phyloP scores from a whole-genome alignment of 2,797 vertebrate species.

The Aphelocoma californica region DNA sequence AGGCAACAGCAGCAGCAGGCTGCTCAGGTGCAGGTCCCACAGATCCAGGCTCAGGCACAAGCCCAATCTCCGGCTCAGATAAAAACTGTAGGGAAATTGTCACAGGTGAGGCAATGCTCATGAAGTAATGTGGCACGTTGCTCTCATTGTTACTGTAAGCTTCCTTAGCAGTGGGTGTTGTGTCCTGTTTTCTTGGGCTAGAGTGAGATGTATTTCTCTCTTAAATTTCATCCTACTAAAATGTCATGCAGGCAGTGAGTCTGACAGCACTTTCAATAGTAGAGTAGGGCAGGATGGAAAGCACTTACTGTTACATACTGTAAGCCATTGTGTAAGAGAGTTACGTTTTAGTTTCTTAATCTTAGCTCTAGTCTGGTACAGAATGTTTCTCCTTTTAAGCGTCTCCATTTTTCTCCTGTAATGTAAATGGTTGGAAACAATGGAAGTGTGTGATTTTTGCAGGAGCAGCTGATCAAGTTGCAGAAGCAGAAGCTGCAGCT shows the following conservation, averaged over 20 bases:
- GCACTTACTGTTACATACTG: neutral
- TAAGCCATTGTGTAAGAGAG: neutral
- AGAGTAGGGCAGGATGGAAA: neutral
- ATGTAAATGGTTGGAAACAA: neutral
- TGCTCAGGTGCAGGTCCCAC: constrained; percentile 84
- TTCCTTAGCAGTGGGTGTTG: neutral
- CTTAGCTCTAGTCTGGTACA: neutral
- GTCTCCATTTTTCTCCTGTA: neutral
- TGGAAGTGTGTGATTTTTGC: neutral
- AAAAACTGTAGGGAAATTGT: constrained; percentile 84
- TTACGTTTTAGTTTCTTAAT: neutral
- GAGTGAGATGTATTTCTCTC: neutral
- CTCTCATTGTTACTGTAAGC: neutral
- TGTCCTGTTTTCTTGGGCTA: neutral
- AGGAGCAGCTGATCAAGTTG: constrained; percentile 89
- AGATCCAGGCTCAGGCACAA: constrained; percentile 79
- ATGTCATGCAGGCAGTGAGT: neutral
- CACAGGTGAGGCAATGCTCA: constrained; percentile 76
- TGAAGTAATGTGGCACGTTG: fast-evolving
- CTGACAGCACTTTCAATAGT: neutral
- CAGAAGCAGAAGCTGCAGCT: constrained; percentile 93
- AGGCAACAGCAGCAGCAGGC: constrained; percentile 80
- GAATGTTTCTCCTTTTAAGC: neutral
- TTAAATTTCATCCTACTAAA: neutral
- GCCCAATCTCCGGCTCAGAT: constrained; percentile 80